Evolutionary conservation across 1,140 invertebrate genomes (phyloP).

Genomic region (Drosophila miranda): DNA sequence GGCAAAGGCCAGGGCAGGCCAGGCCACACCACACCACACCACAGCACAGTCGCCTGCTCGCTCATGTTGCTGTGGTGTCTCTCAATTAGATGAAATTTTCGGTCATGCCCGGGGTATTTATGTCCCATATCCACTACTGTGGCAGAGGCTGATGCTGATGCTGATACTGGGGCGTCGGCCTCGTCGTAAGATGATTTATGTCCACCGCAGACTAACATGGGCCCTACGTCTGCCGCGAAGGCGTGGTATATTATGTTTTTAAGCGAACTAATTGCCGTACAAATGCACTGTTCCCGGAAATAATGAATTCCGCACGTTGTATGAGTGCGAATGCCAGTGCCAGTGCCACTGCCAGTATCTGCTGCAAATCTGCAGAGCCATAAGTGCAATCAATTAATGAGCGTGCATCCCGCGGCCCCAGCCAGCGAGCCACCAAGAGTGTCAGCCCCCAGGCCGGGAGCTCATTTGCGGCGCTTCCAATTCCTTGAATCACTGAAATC

Average conservation of each 20-base stretch:
- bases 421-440: slow-evolving; percentile 9
- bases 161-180: slow-evolving; percentile 47
- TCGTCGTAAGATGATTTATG: slow-evolving; percentile 72
- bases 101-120: slow-evolving; percentile 55
- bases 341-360: too few relatives aligned
- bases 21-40: neutral
- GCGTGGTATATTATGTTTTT: slow-evolving; percentile 55
- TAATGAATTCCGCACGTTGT: slow-evolving; percentile 69
- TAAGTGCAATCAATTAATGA: slow-evolving; percentile 78
- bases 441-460: slow-evolving; percentile 62
- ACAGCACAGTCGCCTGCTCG: neutral
- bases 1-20: slow-evolving; percentile 13
- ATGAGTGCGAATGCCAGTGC: slow-evolving; percentile 8
- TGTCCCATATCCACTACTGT: slow-evolving; percentile 23
- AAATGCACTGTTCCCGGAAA: slow-evolving; percentile 82
- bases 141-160: neutral
- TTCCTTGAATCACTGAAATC: slow-evolving; percentile 80
- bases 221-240: slow-evolving; percentile 24
- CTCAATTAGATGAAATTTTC: slow-evolving; percentile 73
- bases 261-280: slow-evolving; percentile 80
- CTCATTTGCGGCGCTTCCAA: slow-evolving; percentile 81
- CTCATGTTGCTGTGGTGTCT: slow-evolving; percentile 51
- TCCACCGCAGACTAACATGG: slow-evolving; percentile 67
- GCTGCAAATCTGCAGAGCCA: slow-evolving; percentile 61
- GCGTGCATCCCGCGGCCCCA: slow-evolving; percentile 13